Percentiles rank a stretch among this genome's conserved stretches.
These are phyloP conservation scores for Ceyx erithaca DNA, from an alignment of 2,797 vertebrate species.

Conservation along the genomic window DNA sequence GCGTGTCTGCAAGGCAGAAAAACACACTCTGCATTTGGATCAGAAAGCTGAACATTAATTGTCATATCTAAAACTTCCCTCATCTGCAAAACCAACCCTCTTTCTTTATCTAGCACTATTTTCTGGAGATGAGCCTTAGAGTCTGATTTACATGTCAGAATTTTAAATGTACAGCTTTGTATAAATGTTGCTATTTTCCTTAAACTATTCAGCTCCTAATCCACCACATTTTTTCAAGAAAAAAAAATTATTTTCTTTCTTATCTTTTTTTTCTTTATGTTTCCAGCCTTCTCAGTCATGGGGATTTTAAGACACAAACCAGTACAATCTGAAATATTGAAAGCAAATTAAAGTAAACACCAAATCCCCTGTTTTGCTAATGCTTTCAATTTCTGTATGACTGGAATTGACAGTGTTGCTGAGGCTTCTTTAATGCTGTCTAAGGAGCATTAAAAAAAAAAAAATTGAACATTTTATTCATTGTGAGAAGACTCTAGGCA, in stretches of 20 bases:
- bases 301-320: neutral
- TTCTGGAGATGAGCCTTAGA: neutral
- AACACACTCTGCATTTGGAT: neutral
- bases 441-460: neutral
- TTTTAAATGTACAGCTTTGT: neutral
- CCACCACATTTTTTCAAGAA: neutral
- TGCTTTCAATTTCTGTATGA: neutral
- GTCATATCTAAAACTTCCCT: neutral
- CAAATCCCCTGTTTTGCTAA: slow-evolving; percentile 8
- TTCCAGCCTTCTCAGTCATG: neutral
- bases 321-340: neutral
- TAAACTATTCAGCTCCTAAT: neutral
- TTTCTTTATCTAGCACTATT: neutral
- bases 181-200: neutral
- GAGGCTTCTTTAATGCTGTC: slow-evolving; percentile 1
- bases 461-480: neutral
- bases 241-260: neutral
- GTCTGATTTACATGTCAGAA: neutral
- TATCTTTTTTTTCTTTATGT: neutral
- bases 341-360: slow-evolving; percentile 22
- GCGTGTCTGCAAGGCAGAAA: neutral
- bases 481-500: slow-evolving; percentile 3
- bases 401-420: neutral
- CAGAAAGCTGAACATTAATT: slow-evolving; percentile 3
- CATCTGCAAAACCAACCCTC: neutral